phyloP scores from a whole-genome alignment of 2,113 vertebrate species.

The Anguilla japonica region DNA sequence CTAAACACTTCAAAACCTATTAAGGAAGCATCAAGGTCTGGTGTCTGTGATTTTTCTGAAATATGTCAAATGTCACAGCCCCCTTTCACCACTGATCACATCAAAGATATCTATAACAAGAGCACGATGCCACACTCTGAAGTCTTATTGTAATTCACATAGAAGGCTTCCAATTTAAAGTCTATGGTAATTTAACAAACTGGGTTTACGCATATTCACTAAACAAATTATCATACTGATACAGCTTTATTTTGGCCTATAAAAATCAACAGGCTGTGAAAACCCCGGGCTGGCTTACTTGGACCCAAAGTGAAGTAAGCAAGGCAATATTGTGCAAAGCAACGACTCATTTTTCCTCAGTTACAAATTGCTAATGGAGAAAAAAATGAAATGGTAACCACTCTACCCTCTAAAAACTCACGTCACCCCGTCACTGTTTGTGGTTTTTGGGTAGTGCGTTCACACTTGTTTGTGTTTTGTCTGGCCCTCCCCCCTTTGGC shows the following conservation, averaged over 20 bases:
- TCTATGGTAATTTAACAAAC: no score
- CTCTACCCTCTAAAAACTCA: neutral
- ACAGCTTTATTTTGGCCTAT: neutral
- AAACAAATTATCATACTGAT: neutral
- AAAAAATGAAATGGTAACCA: neutral
- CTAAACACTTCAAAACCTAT: neutral
- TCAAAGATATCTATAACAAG: no score
- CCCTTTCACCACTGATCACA: neutral
- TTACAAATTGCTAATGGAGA: constrained; percentile 1
- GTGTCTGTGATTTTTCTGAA: neutral
- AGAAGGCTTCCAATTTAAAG: neutral
- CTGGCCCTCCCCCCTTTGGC: neutral
- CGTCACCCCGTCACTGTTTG: neutral
- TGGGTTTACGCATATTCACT: no score
- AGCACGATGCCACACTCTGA: no score
- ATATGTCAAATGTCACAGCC: neutral
- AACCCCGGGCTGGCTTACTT: neutral
- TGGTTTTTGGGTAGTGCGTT: constrained; percentile 21
- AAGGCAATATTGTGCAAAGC: neutral
- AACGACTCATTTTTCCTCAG: neutral
- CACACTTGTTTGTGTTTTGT: constrained; percentile 30
- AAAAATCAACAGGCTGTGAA: neutral
- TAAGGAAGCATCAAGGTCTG: neutral
- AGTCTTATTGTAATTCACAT: neutral
- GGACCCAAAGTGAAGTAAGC: neutral